Evolutionary conservation across 2,888 invertebrate genomes (phyloP), one percentile per base, ranked within the genome.

Genomic region (Andrena camellia): DNA sequence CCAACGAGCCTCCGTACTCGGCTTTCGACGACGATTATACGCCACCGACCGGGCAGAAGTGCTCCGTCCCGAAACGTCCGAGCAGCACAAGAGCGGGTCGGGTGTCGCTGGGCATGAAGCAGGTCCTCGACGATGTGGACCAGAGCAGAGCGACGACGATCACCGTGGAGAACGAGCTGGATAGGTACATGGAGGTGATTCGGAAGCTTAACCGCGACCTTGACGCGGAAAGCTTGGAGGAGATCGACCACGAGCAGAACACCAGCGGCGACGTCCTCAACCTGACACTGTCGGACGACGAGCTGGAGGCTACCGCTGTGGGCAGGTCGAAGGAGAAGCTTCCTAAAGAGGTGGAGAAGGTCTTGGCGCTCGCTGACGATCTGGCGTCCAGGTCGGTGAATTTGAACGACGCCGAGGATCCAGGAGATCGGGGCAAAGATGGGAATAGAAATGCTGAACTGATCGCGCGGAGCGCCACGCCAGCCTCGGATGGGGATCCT

Each of bases 211-310:
- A 93, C 75, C 85, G 79, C 2, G 88, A 89, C 10, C 78, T 82
- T 7, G 86, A 89, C 54, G 77, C 75, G 3, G 81, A 82, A 2
- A 92, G 90, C 48, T n/a, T 85, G 3, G 91, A 91, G 2, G 93
- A 86, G 5, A 60, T 83, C 17, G 92, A 93, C 33, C 88, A 90
- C 10, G 91, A 93, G 35, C 91, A 93, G 78, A 92, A 93, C 42
- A 93, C 92, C 2, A 93, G 92, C 60, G 92, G 91, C 0, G 93
- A 93, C 86, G 73, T 92, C 5, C 68, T 93, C 48, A 93, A 93
- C 74, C 90, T 91, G 20, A 90, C 91, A 0, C 80, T 92, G 0
- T 92, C 91, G 7, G 91, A 91, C 17, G 92, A 93, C 42, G 90
- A 85, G 0, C 4, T 77, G 17, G 87, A 90, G 2, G 57, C 84